Conservation (phyloP, 1,140 invertebrate genomes). For the Planococcus citri region DNA sequence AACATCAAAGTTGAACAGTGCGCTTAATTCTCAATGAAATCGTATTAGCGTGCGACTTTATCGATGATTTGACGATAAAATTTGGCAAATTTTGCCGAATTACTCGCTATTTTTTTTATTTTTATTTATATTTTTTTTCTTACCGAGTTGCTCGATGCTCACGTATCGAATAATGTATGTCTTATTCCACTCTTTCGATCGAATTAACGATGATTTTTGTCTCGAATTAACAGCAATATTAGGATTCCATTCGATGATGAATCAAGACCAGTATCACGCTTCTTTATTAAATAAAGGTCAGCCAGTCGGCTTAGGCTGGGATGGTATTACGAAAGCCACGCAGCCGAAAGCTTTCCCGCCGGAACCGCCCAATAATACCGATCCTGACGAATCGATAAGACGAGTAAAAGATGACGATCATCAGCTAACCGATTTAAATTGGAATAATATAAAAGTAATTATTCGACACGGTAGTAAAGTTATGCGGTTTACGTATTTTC, state of each 20-base stretch:
- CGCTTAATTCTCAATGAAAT: too few species aligned
- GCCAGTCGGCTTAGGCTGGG: constrained; percentile 73
- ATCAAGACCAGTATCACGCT: constrained; percentile 98
- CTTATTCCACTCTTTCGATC: too few species aligned
- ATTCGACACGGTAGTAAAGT: constrained; percentile 1
- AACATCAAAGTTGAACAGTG: too few species aligned
- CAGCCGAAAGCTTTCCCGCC: constrained; percentile 78
- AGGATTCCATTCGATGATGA: constrained; percentile 99
- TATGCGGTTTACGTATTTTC: background rate
- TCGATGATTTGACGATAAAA: too few species aligned
- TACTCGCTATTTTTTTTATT: too few species aligned
- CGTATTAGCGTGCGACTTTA: too few species aligned
- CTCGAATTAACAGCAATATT: constrained; percentile 63
- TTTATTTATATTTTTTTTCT: too few species aligned
- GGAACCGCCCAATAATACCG: constrained; percentile 88
- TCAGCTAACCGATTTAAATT: constrained; percentile 77
- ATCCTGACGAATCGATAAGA: constrained; percentile 80
- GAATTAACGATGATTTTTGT: too few species aligned
- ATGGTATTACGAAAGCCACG: constrained; percentile 87
- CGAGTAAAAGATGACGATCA: constrained; percentile 79
- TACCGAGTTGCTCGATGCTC: too few species aligned
- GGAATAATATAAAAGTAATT: constrained; percentile 90
- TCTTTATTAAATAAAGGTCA: constrained; percentile 84
- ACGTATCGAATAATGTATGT: too few species aligned
- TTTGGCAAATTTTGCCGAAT: too few species aligned